Base-by-base conservation (phyloP, 2,113 vertebrate species). In the Dermatemys mawii region DNA sequence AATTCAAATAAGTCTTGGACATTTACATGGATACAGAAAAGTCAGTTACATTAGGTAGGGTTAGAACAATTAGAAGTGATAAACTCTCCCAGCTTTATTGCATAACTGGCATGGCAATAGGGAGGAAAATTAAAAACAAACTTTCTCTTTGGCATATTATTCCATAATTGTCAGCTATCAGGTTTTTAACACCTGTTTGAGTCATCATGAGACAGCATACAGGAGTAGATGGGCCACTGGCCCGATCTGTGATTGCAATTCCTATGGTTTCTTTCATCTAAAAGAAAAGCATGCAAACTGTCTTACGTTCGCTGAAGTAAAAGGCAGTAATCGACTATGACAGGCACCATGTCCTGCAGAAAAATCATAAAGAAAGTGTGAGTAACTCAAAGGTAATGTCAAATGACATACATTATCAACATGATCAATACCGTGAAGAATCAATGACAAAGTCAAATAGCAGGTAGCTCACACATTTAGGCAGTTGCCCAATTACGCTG, bases 311-410 rank as follows among this genome's bases (percentile, higher is more conserved):
- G 98, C 94, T 99, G 99, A 11, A 99, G 98, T 82, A 99, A 97
- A 63, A 99, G 98, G 90, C 99, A 99, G 96, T 99, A 99, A 97
- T 99, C 99, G 84, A 99, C 99, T 54, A 99, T 98, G 96, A 99
- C 97, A 50, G 99, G 99, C 93, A 99, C 98, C 96, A 98, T 97
- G 4, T 99, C 99, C 99, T 99, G 93, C 1, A 57, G 73, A 96
- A 87, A 92, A 93, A 97, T 55, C 83, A 96, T 1, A 94, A 44
- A 94, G 67, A 88, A 89, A 94, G 44, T 35, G 81, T 94, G 22
- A 96, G 67, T 5, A 81, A 73, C 35, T 35, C 7, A 73, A 86
- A 81, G 83, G 22, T 21, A 54, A 86, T 89, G 51, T 88, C 57
- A 79, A 81, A 32, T 1, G 83, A 44, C 51, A 76, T 73, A 70